These are phyloP conservation scores for Trichonephila clavata DNA, from an alignment of 1,140 invertebrate genomes.

Conservation along the genomic window DNA sequence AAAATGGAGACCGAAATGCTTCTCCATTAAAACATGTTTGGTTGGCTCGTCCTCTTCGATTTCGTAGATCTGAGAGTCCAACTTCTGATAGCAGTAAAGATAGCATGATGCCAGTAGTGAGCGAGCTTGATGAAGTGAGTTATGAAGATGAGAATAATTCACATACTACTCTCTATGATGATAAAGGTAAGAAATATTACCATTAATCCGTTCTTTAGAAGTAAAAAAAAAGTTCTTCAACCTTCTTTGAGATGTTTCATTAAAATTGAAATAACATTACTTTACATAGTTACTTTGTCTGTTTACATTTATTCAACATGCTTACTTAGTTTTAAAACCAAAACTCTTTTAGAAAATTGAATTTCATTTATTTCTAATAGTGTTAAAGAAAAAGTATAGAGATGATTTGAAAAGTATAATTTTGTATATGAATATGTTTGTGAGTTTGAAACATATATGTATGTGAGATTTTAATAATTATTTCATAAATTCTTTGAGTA, in stretches of 20 bases:
- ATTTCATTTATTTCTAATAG: too few relatives aligned
- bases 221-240: neutral
- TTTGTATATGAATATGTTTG: too few relatives aligned
- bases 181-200: constrained; percentile 13
- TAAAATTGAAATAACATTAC: neutral
- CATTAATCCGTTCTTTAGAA: neutral
- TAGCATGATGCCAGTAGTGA: constrained; percentile 74
- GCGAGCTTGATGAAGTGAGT: constrained; percentile 70
- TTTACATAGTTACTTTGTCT: neutral
- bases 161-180: constrained; percentile 15
- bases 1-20: constrained; percentile 85
- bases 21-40: constrained; percentile 74
- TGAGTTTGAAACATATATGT: too few relatives aligned
- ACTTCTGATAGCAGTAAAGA: constrained; percentile 76
- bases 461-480: too few relatives aligned
- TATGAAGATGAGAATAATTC: constrained; percentile 57
- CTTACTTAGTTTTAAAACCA: too few relatives aligned
- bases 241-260: neutral
- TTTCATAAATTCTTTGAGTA: too few relatives aligned
- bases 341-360: too few relatives aligned
- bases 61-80: constrained; percentile 75
- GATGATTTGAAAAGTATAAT: too few relatives aligned
- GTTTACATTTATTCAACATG: too few relatives aligned
- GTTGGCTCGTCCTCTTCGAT: constrained; percentile 60
- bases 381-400: too few relatives aligned